phyloP scores from a whole-genome alignment of 2,797 vertebrate genomes.

The Dendrocincla tyrannina region DNA sequence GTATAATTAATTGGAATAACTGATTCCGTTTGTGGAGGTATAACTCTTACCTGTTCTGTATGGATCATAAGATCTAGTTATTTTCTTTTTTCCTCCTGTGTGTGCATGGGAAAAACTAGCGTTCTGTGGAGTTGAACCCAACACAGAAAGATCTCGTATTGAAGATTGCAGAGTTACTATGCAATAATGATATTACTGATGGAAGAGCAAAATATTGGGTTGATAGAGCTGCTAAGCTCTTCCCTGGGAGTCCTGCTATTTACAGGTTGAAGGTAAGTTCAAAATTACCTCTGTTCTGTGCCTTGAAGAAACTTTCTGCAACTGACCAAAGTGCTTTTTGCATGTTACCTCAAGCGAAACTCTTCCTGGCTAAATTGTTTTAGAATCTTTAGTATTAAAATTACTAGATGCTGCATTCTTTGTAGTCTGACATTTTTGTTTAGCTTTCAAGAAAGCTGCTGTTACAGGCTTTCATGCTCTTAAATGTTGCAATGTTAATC shows the following conservation, averaged over 20 bases:
- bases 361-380: background rate
- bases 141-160: constrained; percentile 93
- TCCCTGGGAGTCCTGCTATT: constrained; percentile 87
- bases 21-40: background rate
- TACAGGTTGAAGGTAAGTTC: constrained; percentile 90
- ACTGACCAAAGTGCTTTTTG: background rate
- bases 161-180: constrained; percentile 95
- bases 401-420: background rate
- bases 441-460: background rate
- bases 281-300: background rate
- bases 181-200: constrained; percentile 84
- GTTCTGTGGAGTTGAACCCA: constrained; percentile 94
- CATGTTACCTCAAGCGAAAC: background rate
- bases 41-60: background rate
- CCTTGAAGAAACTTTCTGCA: background rate
- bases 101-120: constrained; percentile 69
- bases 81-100: background rate
- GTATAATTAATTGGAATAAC: background rate
- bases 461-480: background rate
- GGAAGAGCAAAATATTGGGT: constrained; percentile 95
- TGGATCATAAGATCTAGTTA: background rate
- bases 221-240: constrained; percentile 90
- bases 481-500: background rate
- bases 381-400: background rate
- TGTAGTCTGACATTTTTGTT: background rate